Evolutionary conservation across 2,113 vertebrate species (phyloP).

Genomic region (Noturus placidus): DNA sequence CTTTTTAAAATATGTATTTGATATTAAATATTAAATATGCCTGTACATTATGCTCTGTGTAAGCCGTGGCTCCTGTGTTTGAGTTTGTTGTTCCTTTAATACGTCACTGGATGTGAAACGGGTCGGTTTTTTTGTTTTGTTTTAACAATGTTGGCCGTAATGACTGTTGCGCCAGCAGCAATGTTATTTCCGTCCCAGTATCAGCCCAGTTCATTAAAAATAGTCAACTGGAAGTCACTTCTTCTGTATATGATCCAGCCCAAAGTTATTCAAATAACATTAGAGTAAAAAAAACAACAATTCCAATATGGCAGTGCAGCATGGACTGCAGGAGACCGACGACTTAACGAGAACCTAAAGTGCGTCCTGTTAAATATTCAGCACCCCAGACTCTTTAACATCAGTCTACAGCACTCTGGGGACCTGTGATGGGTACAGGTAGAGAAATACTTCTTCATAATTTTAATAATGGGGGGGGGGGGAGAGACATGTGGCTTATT

Average conservation of each 20-base stretch:
- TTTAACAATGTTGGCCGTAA: not conserved
- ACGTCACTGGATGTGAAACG: not conserved
- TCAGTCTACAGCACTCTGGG: no score
- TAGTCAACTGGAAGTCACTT: no score
- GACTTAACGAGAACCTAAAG: not conserved
- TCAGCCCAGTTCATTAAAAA: not conserved
- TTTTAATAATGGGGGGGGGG: no score
- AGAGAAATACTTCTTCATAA: no score
- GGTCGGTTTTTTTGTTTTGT: not conserved
- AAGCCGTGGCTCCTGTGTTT: not conserved
- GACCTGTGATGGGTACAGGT: no score
- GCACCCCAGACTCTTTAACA: no score
- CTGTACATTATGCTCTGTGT: not conserved
- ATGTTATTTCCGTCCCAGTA: not conserved
- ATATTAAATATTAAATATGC: not conserved
- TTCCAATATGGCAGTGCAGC: not conserved
- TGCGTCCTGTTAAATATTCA: no score
- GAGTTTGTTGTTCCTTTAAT: not conserved
- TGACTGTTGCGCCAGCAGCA: not conserved
- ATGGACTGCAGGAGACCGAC: not conserved
- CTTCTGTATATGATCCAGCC: no score
- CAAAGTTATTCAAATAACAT: no score
- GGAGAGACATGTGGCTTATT: no score
- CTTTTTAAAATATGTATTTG: not conserved
- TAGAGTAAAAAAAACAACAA: not conserved